These are phyloP conservation scores for Mesorhabditis belari DNA, from an alignment of 2,888 invertebrate genomes.

Conservation along the genomic window DNA sequence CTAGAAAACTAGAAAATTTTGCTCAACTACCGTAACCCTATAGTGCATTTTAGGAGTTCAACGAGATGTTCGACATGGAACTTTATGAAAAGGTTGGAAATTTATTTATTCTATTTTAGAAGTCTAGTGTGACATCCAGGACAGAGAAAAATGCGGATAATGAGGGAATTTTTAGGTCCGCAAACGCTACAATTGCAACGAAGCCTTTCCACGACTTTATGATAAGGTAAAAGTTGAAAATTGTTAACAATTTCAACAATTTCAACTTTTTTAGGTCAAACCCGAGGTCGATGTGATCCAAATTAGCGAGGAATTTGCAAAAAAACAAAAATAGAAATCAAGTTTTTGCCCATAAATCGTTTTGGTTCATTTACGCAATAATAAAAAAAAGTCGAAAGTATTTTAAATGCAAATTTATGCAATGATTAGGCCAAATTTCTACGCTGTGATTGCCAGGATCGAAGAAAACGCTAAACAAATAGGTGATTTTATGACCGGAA, in stretches of 20 bases:
- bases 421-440: no score
- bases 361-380: no score
- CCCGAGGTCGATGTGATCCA: conserved; percentile 44
- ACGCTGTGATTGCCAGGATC: no score
- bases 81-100: conserved; percentile 62
- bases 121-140: neutral
- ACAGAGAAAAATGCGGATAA: neutral
- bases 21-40: no score
- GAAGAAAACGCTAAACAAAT: no score
- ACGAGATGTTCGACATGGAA: conserved; percentile 66
- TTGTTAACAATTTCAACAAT: conserved; percentile 35
- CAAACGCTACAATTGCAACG: conserved; percentile 48
- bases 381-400: no score
- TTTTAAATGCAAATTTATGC: no score
- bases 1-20: no score
- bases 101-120: neutral
- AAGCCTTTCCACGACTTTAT: conserved; percentile 29
- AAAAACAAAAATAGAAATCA: conserved; percentile 13
- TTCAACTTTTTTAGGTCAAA: conserved; percentile 13
- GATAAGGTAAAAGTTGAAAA: conserved; percentile 10
- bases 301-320: conserved; percentile 38
- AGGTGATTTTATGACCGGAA: no score
- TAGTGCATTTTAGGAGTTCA: no score
- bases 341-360: no score
- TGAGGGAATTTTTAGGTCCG: conserved; percentile 25